These are phyloP conservation scores for Epizoanthus illoricatus DNA, from an alignment of 92 coral and sea anemone species.

Conservation along the genomic window DNA sequence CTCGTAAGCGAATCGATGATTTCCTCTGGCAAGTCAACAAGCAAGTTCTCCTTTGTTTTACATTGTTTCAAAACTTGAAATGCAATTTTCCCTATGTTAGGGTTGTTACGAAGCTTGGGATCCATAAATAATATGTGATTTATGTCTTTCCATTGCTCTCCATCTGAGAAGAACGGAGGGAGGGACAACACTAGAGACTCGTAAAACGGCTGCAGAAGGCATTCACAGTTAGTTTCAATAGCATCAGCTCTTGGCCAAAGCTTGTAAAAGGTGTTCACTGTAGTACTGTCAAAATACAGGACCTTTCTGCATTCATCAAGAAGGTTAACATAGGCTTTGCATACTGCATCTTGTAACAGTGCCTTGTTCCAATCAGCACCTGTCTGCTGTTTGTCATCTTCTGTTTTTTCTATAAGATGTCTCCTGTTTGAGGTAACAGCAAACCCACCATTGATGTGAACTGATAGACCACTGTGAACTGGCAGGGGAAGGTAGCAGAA, in stretches of 20 bases:
- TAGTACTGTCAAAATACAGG: conserved; percentile 16
- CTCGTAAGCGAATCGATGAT: conserved; percentile 48
- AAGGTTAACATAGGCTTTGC: conserved; percentile 59
- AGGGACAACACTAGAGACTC: conserved; percentile 14
- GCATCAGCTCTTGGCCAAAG: conserved; percentile 57
- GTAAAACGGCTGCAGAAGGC: conserved; percentile 53
- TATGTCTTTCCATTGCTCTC: conserved; percentile 58
- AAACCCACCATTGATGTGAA: conserved; percentile 71
- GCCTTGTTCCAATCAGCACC: conserved; percentile 67
- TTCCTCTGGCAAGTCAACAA: conserved; percentile 55
- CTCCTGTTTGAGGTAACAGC: conserved; percentile 76
- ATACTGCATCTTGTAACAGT: conserved; percentile 55
- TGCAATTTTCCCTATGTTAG: conserved; percentile 42
- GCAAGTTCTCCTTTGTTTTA: neutral
- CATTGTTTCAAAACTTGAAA: conserved; percentile 31
- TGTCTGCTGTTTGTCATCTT: conserved; percentile 61
- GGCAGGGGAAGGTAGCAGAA: conserved; percentile 88
- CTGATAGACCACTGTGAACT: conserved; percentile 74
- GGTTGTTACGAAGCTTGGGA: conserved; percentile 49
- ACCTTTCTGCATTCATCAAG: conserved; percentile 51
- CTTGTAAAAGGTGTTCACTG: conserved; percentile 29
- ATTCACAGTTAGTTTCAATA: conserved; percentile 17
- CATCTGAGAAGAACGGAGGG: conserved; percentile 61
- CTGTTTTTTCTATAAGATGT: conserved; percentile 64
- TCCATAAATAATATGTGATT: conserved; percentile 50